phyloP scores from a whole-genome alignment of 1,140 invertebrate species.

The Drosophila rufa region DNA sequence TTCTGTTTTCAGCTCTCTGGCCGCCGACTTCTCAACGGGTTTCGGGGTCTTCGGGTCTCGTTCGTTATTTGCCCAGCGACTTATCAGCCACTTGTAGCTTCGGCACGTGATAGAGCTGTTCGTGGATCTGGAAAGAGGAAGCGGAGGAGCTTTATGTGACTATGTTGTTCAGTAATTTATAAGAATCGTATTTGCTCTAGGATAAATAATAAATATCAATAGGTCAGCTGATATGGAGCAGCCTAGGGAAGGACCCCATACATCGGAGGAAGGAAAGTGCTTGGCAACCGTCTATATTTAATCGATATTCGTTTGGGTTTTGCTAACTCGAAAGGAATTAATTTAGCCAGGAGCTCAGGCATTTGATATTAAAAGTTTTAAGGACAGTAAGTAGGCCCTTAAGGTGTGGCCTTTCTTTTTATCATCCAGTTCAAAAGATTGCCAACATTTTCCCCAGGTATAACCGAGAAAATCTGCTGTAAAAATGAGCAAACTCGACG shows the following conservation, averaged over 20 bases:
- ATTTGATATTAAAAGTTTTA: background rate
- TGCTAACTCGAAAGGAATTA: background rate
- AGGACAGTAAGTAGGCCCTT: background rate
- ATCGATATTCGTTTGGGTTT: constrained; percentile 38
- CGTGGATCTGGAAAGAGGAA: constrained; percentile 30
- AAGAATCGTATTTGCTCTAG: background rate
- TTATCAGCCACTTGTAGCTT: constrained; percentile 55
- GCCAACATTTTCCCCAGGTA: background rate
- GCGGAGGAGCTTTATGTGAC: background rate
- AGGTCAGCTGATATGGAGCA: background rate
- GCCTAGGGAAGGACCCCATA: background rate
- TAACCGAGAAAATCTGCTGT: background rate
- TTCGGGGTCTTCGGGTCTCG: constrained; percentile 34
- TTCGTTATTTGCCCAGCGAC: constrained; percentile 36
- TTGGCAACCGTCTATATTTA: constrained; percentile 34
- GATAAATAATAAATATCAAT: constrained; percentile 1
- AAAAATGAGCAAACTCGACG: constrained; percentile 90
- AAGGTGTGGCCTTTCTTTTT: background rate
- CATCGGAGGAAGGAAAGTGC: background rate
- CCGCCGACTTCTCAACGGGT: constrained; percentile 24
- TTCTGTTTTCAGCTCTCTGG: constrained; percentile 32
- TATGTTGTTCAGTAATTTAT: too few relatives aligned
- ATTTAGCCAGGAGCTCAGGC: background rate
- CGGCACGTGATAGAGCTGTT: constrained; percentile 49
- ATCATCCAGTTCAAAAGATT: background rate